phyloP scores from a whole-genome alignment of 1,140 invertebrate genomes.

The Pogonomyrmex barbatus region DNA sequence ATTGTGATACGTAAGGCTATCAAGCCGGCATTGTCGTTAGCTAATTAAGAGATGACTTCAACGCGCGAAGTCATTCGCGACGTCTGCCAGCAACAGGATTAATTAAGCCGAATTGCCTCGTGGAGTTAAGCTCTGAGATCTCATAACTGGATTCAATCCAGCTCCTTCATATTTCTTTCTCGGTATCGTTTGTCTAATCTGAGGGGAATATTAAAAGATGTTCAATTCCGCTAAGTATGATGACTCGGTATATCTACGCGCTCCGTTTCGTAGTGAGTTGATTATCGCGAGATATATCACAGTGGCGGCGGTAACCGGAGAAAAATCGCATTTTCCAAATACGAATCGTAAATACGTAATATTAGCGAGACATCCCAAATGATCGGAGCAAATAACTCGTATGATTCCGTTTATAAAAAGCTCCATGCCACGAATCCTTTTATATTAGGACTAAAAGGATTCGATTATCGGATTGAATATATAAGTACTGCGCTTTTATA shows the following conservation, averaged over 20 bases:
- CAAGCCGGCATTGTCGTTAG: slow-evolving; percentile 80
- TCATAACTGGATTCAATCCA: slow-evolving; percentile 68
- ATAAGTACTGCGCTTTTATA: not conserved
- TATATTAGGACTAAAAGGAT: not conserved
- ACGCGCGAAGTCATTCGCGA: slow-evolving; percentile 66
- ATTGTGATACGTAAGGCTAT: slow-evolving; percentile 84
- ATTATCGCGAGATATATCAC: slow-evolving; percentile 32
- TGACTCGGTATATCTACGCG: slow-evolving; percentile 38
- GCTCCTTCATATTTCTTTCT: slow-evolving; percentile 60
- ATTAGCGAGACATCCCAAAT: no score
- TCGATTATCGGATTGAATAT: slow-evolving; percentile 17
- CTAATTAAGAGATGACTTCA: slow-evolving; percentile 84
- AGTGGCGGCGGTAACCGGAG: not conserved
- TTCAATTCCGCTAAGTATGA: slow-evolving; percentile 48
- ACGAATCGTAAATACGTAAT: not conserved
- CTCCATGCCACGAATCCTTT: not conserved
- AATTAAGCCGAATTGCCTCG: slow-evolving; percentile 81
- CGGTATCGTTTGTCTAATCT: slow-evolving; percentile 60
- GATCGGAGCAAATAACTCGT: not conserved
- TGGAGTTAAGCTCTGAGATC: slow-evolving; percentile 61
- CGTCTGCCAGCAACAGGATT: slow-evolving; percentile 73
- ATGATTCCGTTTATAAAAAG: not conserved
- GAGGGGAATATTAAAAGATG: slow-evolving; percentile 58
- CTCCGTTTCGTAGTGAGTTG: slow-evolving; percentile 22
- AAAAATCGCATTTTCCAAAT: slow-evolving; percentile 3